Evolutionary conservation across 2,797 vertebrate genomes (phyloP), one percentile per base, ranked within the genome.

Genomic region (Mus minutoides): DNA sequence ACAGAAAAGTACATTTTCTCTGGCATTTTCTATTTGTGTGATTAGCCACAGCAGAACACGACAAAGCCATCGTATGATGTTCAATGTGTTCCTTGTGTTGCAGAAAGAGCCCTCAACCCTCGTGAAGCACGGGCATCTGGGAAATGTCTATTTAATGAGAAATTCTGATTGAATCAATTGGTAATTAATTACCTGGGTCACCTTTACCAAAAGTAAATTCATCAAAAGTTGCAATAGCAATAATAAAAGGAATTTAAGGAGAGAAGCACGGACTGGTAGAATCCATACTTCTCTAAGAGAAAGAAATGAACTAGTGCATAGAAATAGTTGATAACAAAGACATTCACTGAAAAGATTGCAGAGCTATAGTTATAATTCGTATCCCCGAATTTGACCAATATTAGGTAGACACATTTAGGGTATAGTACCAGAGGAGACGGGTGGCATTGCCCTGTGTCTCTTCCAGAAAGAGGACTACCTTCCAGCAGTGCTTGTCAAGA

Each of bases 141-240:
- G 13, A 54, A 37, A 16, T 37, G 46, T 43, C 43, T 62, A 78
- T 54, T 43, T 71, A 43, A 73, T 78, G 60, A 86, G 76, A 92
- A 92, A 91, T 62, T 62, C 21, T 85, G 29, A 76, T 82, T 67
- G 31, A 94, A 78, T 82, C 71, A 26, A 0, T 83, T 94, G 90
- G 24, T 26, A 88, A 86, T 73, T 96, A 95, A 73, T 76, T 91
- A 80, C 31, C 6, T 71, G 10, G 46, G 79, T 88, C 16, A 60
- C 14, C 17, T 34, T 34, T 17, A 19, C 29, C 52, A 90, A 95
- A 91, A 71, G 16, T 52, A n/a, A 95, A 91, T 78, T 94, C 46
- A 78, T 88, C 46, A 77, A 91, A 85, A 89, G 24, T 40, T 77
- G 16, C 43, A 88, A 77, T 83, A 90, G 79, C 11, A 80, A 31